A percentile compares a stretch with the other conserved stretches of the same genome.
These are phyloP conservation scores for Trachelus troglodyta DNA, from an alignment of 2,888 invertebrate genomes.

Conservation along the genomic window DNA sequence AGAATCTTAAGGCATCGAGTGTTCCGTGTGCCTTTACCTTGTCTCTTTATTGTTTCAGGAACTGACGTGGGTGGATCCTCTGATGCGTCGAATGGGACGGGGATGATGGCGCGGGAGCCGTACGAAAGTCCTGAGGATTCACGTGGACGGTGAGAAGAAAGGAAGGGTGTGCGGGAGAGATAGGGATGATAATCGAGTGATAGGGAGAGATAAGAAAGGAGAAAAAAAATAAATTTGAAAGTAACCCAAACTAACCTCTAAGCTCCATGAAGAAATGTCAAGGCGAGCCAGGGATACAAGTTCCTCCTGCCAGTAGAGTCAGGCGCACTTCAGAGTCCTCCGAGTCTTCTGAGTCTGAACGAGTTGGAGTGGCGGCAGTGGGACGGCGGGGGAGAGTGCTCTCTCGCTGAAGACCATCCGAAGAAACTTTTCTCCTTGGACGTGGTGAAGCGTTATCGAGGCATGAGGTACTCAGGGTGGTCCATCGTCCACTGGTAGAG, in stretches of 20 bases:
- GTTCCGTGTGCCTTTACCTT: not conserved
- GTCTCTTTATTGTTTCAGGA: not conserved
- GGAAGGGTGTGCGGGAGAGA: not conserved
- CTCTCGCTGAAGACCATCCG: not conserved
- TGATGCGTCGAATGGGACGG: not conserved
- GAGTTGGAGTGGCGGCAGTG: not conserved
- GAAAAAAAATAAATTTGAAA: not conserved
- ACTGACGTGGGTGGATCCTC: not conserved
- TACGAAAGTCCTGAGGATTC: not conserved
- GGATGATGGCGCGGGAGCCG: not conserved
- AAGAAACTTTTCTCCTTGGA: not conserved
- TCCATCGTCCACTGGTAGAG: not conserved
- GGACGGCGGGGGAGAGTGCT: not conserved
- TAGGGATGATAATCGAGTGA: not conserved
- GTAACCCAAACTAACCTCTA: not conserved
- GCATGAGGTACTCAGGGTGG: not conserved
- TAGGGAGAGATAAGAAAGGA: not conserved
- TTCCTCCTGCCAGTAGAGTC: not conserved
- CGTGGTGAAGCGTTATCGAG: not conserved
- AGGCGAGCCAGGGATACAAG: not conserved
- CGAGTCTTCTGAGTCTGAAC: not conserved
- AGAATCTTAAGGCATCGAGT: not conserved
- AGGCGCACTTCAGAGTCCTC: not conserved
- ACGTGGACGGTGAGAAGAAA: not conserved
- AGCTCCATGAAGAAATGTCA: not conserved